Conservation (phyloP, 2,113 vertebrate genomes). For the Noturus placidus region DNA sequence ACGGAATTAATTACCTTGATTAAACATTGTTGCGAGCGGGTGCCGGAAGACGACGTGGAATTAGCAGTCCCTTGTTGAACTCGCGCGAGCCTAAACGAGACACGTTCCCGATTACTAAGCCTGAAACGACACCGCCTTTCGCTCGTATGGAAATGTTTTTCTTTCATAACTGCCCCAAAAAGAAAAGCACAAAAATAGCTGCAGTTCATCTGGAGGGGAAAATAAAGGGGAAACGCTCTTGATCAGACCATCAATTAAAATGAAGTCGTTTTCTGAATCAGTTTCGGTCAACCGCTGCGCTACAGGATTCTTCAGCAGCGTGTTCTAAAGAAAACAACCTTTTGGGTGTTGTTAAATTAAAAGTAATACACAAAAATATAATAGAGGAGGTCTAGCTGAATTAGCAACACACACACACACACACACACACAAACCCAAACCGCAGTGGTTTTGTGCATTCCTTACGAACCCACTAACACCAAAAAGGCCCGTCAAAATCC, state of each 20-base stretch:
- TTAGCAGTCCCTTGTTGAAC: constrained; percentile 54
- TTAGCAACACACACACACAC: not conserved
- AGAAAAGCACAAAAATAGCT: constrained; percentile 4
- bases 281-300: not conserved
- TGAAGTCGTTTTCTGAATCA: constrained; percentile 8
- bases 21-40: constrained; percentile 69
- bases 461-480: constrained; percentile 20
- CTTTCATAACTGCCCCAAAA: not conserved
- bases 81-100: constrained; percentile 48
- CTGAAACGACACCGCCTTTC: constrained; percentile 28
- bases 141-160: constrained; percentile 11
- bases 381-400: not conserved
- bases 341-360: constrained; percentile 3
- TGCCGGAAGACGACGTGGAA: constrained; percentile 55
- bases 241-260: constrained; percentile 2
- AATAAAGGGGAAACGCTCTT: not conserved
- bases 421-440: not conserved
- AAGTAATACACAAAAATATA: constrained; percentile 25
- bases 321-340: not conserved
- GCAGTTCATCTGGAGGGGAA: not conserved
- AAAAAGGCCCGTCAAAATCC: constrained; percentile 23
- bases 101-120: constrained; percentile 54
- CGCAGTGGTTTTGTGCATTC: constrained; percentile 1
- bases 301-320: not conserved
- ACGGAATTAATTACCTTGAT: constrained; percentile 74